Conservation (phyloP, 2,797 vertebrate species). For the Halcyon badia region DNA sequence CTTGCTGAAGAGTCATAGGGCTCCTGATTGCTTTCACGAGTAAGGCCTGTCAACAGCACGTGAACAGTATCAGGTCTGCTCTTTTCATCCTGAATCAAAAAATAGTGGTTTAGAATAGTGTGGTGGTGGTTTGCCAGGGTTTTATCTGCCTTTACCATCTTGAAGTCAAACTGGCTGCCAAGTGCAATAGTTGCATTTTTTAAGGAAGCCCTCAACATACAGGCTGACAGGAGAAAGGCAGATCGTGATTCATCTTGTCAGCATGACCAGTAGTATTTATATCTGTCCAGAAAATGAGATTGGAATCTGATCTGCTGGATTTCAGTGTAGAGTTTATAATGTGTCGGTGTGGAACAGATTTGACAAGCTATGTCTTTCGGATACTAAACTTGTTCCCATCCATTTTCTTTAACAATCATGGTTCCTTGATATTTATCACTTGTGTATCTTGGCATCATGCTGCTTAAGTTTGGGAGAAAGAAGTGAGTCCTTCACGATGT, state of each 20-base stretch:
- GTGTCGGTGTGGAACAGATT: background rate
- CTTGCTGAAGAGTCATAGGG: background rate
- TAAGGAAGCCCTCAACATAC: background rate
- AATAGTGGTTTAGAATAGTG: background rate
- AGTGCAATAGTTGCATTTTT: background rate
- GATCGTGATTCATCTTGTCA: background rate
- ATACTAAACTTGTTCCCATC: background rate
- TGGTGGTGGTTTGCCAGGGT: background rate
- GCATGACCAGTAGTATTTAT: background rate
- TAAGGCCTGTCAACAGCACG: background rate
- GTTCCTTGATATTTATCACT: background rate
- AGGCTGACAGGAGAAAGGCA: background rate
- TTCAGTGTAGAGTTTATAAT: background rate
- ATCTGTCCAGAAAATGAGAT: background rate
- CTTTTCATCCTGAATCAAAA: background rate
- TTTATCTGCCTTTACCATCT: background rate
- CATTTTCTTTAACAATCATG: background rate
- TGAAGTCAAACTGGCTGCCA: background rate
- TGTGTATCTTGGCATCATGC: rapidly evolving
- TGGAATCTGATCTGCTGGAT: background rate
- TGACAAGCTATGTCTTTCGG: background rate
- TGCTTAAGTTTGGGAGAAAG: background rate
- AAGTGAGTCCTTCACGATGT: background rate
- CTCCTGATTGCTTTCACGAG: background rate
- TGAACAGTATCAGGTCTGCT: background rate